A percentile compares a stretch with the other conserved stretches of the same genome.
Evolutionary conservation across 2,797 vertebrate genomes (phyloP).

Genomic region (Phrynocephalus vlangalii): DNA sequence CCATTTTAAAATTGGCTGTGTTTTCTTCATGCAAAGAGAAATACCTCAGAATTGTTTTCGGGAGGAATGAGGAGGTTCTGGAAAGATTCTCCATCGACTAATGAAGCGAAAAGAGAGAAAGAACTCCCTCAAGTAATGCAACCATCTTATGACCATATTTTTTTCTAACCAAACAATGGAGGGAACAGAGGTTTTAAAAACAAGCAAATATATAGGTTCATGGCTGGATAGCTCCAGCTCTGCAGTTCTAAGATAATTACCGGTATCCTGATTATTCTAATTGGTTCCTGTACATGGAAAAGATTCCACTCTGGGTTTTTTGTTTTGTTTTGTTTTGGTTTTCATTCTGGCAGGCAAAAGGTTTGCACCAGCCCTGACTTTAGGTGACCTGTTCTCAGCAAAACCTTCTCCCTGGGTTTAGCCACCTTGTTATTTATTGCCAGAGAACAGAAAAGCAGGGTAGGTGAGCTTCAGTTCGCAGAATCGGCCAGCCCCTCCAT

Average conservation of each 20-base stretch:
- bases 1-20: background rate
- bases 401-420: background rate
- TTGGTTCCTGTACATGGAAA: background rate
- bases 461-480: too few species aligned
- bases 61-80: constrained; percentile 14
- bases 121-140: background rate
- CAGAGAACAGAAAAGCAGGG: too few species aligned
- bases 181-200: background rate
- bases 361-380: background rate
- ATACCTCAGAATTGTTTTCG: constrained; percentile 1
- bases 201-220: constrained; percentile 41
- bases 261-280: background rate
- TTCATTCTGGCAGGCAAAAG: background rate
- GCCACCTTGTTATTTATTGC: background rate
- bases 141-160: background rate
- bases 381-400: background rate
- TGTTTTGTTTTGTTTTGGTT: background rate
- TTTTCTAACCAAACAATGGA: background rate
- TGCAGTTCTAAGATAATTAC: too few species aligned
- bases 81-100: background rate
- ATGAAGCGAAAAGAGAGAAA: background rate
- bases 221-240: background rate
- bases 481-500: too few species aligned
- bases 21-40: constrained; percentile 13
- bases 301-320: background rate